These are phyloP conservation scores for Kradibia gibbosae DNA, from an alignment of 1,140 invertebrate genomes.

Conservation along the genomic window DNA sequence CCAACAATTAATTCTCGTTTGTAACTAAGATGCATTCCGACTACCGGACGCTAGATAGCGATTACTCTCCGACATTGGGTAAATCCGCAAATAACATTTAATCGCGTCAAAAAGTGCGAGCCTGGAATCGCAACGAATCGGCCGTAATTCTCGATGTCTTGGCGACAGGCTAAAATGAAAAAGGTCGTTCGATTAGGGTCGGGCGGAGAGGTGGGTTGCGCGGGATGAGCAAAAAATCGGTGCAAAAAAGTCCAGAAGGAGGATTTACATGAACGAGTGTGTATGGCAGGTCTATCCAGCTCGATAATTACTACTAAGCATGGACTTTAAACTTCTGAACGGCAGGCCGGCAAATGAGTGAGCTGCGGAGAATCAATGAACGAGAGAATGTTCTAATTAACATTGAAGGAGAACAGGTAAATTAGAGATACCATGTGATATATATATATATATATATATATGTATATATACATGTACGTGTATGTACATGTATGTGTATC, in stretches of 20 bases:
- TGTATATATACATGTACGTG: too few relatives aligned
- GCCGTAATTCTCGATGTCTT: neutral
- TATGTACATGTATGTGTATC: too few relatives aligned
- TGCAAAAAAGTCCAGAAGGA: neutral
- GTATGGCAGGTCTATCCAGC: constrained; percentile 30
- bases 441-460: too few relatives aligned
- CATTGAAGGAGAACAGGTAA: constrained; percentile 8
- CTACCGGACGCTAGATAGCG: too few relatives aligned
- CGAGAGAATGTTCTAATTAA: constrained; percentile 6
- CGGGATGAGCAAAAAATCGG: too few relatives aligned
- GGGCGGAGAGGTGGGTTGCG: too few relatives aligned
- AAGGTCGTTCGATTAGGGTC: neutral
- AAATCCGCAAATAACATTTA: too few relatives aligned
- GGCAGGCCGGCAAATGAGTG: neutral
- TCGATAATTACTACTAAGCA: constrained; percentile 31
- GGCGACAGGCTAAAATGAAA: neutral
- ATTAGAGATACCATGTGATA: too few relatives aligned
- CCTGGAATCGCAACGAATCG: neutral
- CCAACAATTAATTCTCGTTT: too few relatives aligned
- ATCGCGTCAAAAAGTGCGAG: neutral
- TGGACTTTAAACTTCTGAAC: constrained; percentile 9
- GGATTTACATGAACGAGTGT: constrained; percentile 36
- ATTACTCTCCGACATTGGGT: too few relatives aligned
- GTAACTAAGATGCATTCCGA: too few relatives aligned
- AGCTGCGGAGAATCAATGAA: neutral